A percentile compares a stretch with the other conserved stretches of the same genome.
phyloP scores from a whole-genome alignment of 2,888 invertebrate species.

The Cantharis flavilabris region DNA sequence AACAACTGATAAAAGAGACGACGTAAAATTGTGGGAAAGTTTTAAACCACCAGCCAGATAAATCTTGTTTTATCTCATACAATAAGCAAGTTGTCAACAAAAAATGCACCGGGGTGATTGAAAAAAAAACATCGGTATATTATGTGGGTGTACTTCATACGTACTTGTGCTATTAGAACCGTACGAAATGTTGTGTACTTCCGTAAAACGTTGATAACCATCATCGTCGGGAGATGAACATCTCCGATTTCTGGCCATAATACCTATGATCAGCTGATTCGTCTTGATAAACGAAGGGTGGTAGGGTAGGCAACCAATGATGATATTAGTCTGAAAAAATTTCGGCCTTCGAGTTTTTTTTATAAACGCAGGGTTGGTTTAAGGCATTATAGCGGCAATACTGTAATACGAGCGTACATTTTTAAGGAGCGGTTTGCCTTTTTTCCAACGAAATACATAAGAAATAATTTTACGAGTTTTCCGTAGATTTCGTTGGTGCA shows the following conservation, averaged over 20 bases:
- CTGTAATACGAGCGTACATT: neutral
- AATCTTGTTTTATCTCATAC: conserved; percentile 7
- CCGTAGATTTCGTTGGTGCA: too few relatives aligned
- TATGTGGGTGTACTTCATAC: neutral
- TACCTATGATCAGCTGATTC: neutral
- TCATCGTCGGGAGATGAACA: conserved; percentile 64
- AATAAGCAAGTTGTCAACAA: neutral
- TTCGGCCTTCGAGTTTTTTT: neutral
- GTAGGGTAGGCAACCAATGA: neutral
- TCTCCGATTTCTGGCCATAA: conserved; percentile 39
- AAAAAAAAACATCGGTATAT: too few relatives aligned
- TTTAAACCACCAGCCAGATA: conserved; percentile 1
- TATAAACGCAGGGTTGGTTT: neutral
- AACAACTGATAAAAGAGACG: neutral
- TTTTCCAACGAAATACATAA: too few relatives aligned
- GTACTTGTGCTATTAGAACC: conserved; percentile 66
- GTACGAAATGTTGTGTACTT: conserved; percentile 61
- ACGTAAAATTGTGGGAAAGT: neutral
- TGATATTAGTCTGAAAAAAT: neutral
- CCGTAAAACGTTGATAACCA: conserved; percentile 68
- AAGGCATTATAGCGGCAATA: neutral
- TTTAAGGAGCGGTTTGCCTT: neutral
- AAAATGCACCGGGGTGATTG: neutral
- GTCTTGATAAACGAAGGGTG: neutral
- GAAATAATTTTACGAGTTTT: too few relatives aligned